A percentile compares a stretch with the other conserved stretches of the same genome.
These are phyloP conservation scores for Lamprologus lemairii DNA, from an alignment of 2,113 vertebrate species.

Conservation along the genomic window DNA sequence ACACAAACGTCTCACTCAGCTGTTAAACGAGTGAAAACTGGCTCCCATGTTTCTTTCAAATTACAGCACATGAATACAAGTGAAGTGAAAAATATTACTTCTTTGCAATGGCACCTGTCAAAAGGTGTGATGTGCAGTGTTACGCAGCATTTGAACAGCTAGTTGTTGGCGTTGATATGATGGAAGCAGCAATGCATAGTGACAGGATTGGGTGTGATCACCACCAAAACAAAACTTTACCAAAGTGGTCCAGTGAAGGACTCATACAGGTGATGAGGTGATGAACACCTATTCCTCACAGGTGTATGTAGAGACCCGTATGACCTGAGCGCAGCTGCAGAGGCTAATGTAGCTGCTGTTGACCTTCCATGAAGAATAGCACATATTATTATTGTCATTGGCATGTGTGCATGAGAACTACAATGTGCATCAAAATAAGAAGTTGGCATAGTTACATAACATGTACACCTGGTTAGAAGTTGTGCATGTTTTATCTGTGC, in stretches of 20 bases:
- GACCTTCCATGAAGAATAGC: neutral
- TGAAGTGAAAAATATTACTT: neutral
- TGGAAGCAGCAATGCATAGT: neutral
- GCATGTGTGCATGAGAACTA: neutral
- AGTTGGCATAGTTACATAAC: neutral
- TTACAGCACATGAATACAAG: neutral
- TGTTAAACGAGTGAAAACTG: neutral
- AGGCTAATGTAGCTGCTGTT: neutral
- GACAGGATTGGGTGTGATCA: rapidly evolving
- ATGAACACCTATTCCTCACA: neutral
- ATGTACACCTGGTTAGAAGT: neutral
- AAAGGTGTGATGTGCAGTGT: neutral
- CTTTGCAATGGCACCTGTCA: neutral
- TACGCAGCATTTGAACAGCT: neutral
- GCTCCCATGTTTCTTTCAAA: neutral
- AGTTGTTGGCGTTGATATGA: neutral
- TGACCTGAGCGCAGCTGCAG: neutral
- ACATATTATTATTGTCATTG: neutral
- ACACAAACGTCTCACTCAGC: neutral
- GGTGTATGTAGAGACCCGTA: neutral
- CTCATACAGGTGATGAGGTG: neutral
- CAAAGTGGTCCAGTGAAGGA: neutral
- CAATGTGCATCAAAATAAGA: neutral
- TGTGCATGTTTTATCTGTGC: neutral
- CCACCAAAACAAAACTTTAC: neutral